Evolutionary conservation across 2,113 vertebrate species (phyloP), one percentile per base, ranked within the genome.

Genomic region (Amia ocellicauda): DNA sequence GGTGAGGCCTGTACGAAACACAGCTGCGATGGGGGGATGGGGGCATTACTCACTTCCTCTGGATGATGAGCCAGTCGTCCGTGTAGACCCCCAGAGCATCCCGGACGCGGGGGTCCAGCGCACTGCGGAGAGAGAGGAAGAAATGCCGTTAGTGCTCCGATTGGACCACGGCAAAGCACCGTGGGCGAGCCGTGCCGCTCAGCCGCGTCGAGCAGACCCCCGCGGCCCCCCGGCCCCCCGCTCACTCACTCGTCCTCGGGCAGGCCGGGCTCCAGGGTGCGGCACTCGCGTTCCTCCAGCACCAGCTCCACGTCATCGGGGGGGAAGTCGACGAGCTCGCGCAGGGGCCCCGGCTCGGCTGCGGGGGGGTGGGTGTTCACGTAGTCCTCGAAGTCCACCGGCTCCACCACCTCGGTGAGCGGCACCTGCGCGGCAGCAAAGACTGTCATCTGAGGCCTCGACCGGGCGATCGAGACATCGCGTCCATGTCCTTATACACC

Each of bases 51-150:
- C 78, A 95, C 94, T 90, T 96, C 74, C 93, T 88, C 29, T 88
- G 89, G 61, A 93, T 91, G 31, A 95, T 85, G 64, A 95, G 85
- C 94, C 94, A 96, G 80, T 96, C 86, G 62, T 96, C 92, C 0
- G 88, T 92, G 80, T 96, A 96, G 80, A 92, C 89, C 20, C 88
- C 86, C 65, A 96, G 78, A 0, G 91, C 91, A 13, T 93, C 93
- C 69, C 91, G 85, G 71, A 90, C 93, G 69, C 91, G 86, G 47
- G 89, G 80, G 63, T 95, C 94, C 76, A 95, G 70, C n/a, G 88
- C 85, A 49, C 94, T 96, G 73, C 70, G 67, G 7, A 64, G 64
- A 78, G 13, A 53, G 50, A 36, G 31, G 31, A 36, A 36, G 1
- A 36, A 36, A 36, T 11, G 11, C 31, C n/a, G n/a, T n/a, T n/a